Percentiles rank a stretch among this genome's conserved stretches.
These are phyloP conservation scores for Eudemis profundana DNA, from an alignment of 2,888 invertebrate genomes.

Conservation along the genomic window DNA sequence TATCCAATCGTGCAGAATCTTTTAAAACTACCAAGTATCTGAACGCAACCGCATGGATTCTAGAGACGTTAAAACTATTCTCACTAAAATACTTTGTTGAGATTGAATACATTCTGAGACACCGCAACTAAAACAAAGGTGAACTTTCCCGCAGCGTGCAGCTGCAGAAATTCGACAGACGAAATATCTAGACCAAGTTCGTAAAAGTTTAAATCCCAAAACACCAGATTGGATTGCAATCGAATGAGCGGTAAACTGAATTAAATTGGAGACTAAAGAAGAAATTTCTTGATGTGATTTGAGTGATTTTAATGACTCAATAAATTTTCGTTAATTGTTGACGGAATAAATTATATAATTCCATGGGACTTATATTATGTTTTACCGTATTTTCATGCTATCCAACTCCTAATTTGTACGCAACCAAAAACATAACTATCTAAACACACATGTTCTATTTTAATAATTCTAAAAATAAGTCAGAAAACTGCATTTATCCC, in stretches of 20 bases:
- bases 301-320: neutral
- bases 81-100: slow-evolving; percentile 30
- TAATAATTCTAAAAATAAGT: neutral
- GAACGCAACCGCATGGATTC: slow-evolving; percentile 9
- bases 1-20: slow-evolving; percentile 11
- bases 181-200: slow-evolving; percentile 8
- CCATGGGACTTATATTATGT: neutral
- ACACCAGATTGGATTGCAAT: neutral
- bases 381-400: too few species aligned
- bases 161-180: slow-evolving; percentile 10
- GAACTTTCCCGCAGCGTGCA: slow-evolving; percentile 9
- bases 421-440: too few species aligned
- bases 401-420: too few species aligned
- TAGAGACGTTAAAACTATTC: slow-evolving; percentile 20
- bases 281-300: neutral
- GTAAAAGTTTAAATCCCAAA: slow-evolving; percentile 13
- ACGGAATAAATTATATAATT: neutral
- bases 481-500: neutral
- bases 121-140: slow-evolving; percentile 12
- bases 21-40: slow-evolving; percentile 29
- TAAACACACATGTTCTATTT: too few species aligned
- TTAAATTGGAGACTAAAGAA: neutral
- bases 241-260: neutral
- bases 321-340: neutral
- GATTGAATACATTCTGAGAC: slow-evolving; percentile 28